Conservation (phyloP, 2,113 vertebrate genomes). For the Elanoides forficatus region DNA sequence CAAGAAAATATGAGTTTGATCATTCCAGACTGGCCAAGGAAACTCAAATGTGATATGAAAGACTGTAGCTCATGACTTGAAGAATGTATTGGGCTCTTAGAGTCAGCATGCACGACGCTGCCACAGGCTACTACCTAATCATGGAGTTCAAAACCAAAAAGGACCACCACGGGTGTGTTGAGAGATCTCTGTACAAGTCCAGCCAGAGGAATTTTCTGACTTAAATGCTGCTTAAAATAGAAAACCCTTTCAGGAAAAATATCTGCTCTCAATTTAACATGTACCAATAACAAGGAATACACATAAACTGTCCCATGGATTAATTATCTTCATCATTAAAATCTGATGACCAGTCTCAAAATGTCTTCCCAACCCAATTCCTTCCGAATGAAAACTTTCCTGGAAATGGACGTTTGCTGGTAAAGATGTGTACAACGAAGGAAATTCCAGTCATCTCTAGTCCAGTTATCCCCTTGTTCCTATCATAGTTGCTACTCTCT, state of each 20-base stretch:
- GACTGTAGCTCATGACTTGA: neutral
- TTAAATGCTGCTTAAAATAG: neutral
- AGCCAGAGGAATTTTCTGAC: neutral
- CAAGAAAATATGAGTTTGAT: neutral
- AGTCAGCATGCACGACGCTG: neutral
- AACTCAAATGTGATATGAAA: neutral
- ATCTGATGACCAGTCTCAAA: neutral
- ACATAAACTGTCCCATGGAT: neutral
- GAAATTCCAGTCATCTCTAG: neutral
- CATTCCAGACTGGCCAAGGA: neutral
- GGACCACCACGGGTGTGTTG: neutral
- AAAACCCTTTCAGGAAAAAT: neutral
- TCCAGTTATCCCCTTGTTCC: neutral
- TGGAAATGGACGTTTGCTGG: neutral
- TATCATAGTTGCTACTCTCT: neutral
- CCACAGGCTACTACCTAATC: neutral
- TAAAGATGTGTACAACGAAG: neutral
- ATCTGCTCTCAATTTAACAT: neutral
- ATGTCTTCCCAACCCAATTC: neutral
- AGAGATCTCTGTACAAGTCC: neutral
- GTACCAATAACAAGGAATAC: neutral
- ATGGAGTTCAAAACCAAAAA: neutral
- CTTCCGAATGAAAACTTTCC: neutral
- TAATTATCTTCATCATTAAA: neutral
- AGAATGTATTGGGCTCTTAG: neutral